phyloP scores from a whole-genome alignment of 2,888 invertebrate genomes.

The Polydesmus complanatus region DNA sequence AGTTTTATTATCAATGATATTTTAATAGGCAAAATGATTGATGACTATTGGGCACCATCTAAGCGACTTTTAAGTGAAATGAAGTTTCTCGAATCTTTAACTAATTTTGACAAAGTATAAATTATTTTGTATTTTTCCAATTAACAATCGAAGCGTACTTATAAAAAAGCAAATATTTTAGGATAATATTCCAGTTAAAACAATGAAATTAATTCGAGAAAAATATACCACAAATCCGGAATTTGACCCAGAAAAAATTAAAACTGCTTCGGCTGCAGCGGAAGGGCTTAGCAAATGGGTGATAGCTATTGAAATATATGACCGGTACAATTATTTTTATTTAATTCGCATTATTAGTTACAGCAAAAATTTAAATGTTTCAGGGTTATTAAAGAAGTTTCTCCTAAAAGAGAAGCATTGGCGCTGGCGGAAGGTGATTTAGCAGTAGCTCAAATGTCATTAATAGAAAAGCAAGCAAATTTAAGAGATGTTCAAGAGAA shows the following conservation, averaged over 20 bases:
- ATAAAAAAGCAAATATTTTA: neutral
- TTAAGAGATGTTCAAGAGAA: constrained; percentile 35
- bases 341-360: neutral
- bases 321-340: constrained; percentile 3
- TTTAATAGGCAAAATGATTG: constrained; percentile 56
- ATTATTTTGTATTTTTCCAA: neutral
- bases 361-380: neutral
- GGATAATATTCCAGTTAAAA: constrained; percentile 9
- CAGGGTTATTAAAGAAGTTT: constrained; percentile 29
- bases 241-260: constrained; percentile 83
- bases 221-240: constrained; percentile 51
- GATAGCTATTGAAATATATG: constrained; percentile 15
- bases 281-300: constrained; percentile 45
- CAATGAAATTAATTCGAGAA: constrained; percentile 11
- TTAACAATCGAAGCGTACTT: neutral
- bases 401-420: constrained; percentile 35
- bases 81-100: constrained; percentile 81
- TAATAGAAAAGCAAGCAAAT: constrained; percentile 33
- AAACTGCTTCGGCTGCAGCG: constrained; percentile 70
- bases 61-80: constrained; percentile 79
- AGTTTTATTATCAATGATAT: neutral
- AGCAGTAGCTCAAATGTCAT: constrained; percentile 30
- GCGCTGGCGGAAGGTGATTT: constrained; percentile 32
- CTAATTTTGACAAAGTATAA: constrained; percentile 71
- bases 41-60: constrained; percentile 89